These are phyloP conservation scores for Oasisia sp. DNA, from an alignment of 2,888 invertebrate genomes.

Conservation along the genomic window DNA sequence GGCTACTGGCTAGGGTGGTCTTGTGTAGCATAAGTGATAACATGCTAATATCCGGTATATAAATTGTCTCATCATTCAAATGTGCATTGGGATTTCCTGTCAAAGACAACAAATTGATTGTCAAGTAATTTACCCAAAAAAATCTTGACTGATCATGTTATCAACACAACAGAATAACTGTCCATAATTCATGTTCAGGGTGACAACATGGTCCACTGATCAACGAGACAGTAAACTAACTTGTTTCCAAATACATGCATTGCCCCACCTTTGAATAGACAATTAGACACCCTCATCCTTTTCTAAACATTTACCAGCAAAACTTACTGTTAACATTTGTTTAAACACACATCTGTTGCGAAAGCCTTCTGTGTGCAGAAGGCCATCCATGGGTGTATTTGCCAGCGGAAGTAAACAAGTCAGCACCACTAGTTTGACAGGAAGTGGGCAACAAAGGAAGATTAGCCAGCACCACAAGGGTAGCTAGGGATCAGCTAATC, in stretches of 20 bases:
- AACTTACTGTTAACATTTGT: too few species aligned
- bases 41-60: not conserved
- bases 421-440: too few species aligned
- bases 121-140: not conserved
- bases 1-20: not conserved
- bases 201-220: not conserved
- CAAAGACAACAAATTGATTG: not conserved
- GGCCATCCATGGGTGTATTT: too few species aligned
- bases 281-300: too few species aligned
- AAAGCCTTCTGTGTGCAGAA: too few species aligned
- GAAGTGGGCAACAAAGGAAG: too few species aligned
- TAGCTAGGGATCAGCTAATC: too few species aligned
- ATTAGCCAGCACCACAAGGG: too few species aligned
- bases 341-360: too few species aligned
- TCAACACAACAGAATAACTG: not conserved
- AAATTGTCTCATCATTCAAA: not conserved
- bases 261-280: too few species aligned
- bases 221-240: not conserved
- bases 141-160: not conserved
- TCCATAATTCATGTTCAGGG: not conserved
- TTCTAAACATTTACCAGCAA: too few species aligned
- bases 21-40: not conserved
- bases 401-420: too few species aligned
- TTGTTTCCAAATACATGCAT: not conserved
- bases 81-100: not conserved